Base-by-base conservation (phyloP, 2,888 invertebrate species). In the Gastracanthus pulcherrimus region DNA sequence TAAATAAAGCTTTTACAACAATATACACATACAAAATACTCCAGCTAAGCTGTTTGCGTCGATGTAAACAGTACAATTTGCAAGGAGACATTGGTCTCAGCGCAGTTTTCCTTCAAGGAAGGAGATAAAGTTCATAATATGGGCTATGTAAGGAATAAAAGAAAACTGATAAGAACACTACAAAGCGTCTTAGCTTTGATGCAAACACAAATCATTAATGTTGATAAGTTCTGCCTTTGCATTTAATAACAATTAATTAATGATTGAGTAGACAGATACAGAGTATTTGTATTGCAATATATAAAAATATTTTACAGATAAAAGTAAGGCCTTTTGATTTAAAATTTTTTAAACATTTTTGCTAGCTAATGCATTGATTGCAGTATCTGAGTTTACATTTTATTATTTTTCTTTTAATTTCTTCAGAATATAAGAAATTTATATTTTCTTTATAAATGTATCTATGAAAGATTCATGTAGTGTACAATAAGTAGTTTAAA, bases 131-230 rank as follows among this genome's bases (percentile, higher is more conserved):
- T 72, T 72, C 41, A 72, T 51, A 70, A 67, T 48, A 66, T 69
- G 71, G 58, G 36, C 51, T 75, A 75, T 58, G 64, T 45, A 48
- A 79, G 60, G 74, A 82, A 74, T 77, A 80, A 82, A 80, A 82
- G 48, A 70, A 38, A n/a, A 31, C n/a, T 19, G 72, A 79, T 82
- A 74, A 76, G 62, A 76, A 69, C 55, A 70, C 34, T 72, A 41
- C 41, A 71, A 77, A 48, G 64, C 55, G 74, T 72, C 45, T 69
- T 69, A 11, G 31, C 26, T 69, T 34, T 60, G 51, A 66, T 48
- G 26, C 31, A 75, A 31, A 34, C 31, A 70, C 23, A 60, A 70
- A 70, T 48, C 48, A 70, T 26, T 23, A 19, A 48, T 19, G n/a
- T 34, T 58, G 69, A 76, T 67, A 69, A 60, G 34, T 16, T 23